These are phyloP conservation scores for Drosophila orosa DNA, from an alignment of 1,140 invertebrate species.

Conservation along the genomic window DNA sequence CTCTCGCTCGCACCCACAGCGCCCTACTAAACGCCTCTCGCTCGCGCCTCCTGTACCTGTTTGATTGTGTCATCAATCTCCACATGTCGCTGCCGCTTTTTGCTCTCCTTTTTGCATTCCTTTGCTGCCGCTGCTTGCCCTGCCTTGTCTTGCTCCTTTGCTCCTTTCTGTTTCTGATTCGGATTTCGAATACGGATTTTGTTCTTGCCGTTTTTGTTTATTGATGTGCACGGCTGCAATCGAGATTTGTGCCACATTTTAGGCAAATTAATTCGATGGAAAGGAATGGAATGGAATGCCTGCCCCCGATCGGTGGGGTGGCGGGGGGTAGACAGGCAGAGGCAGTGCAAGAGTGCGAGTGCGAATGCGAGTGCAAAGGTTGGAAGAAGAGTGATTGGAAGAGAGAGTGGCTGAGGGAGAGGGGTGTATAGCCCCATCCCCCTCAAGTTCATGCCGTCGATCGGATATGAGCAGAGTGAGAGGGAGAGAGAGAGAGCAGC, in stretches of 20 bases:
- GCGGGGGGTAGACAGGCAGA: too few species aligned
- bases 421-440: constrained; percentile 18
- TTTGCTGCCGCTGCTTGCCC: constrained; percentile 1
- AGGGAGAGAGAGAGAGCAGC: constrained; percentile 17
- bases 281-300: constrained; percentile 27
- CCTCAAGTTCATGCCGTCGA: constrained; percentile 18
- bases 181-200: constrained; percentile 13
- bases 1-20: constrained; percentile 16
- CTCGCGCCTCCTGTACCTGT: constrained; percentile 41
- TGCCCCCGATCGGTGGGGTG: constrained; percentile 5
- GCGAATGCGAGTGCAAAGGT: background rate
- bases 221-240: constrained; percentile 41
- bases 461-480: constrained; percentile 11
- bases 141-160: constrained; percentile 24
- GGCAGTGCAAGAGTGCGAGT: background rate
- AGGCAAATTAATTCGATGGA: constrained; percentile 66
- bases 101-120: constrained; percentile 19
- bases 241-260: constrained; percentile 70
- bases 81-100: constrained; percentile 50
- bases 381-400: background rate
- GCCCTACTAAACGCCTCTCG: constrained; percentile 31
- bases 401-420: constrained; percentile 11
- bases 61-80: constrained; percentile 80
- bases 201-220: constrained; percentile 39
- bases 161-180: constrained; percentile 25